These are phyloP conservation scores for Melanotaenia trifasciata DNA, from an alignment of 2,797 vertebrate genomes.

Conservation along the genomic window DNA sequence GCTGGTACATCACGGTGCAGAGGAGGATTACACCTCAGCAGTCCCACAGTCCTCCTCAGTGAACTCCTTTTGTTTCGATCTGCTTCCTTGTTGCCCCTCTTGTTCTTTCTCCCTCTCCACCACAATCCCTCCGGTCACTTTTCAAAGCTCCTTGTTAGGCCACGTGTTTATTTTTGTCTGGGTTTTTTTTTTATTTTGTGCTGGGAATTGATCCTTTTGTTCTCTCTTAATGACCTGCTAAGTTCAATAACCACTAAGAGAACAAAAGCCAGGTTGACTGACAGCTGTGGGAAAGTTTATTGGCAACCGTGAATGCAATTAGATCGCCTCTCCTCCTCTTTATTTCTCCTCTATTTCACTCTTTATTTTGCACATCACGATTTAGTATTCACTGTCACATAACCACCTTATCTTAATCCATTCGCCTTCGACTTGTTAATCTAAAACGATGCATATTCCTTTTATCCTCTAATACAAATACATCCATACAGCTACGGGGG, in stretches of 20 bases:
- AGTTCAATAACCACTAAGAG: conserved; percentile 33
- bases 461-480: conserved; percentile 20
- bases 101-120: background rate
- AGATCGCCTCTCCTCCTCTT: conserved; percentile 10
- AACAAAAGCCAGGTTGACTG: conserved; percentile 43
- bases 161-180: conserved; percentile 4
- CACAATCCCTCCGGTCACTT: conserved; percentile 18
- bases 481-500: conserved; percentile 34
- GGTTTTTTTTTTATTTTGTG: conserved; percentile 1
- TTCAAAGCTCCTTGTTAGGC: conserved; percentile 31
- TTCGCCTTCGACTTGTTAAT: conserved; percentile 27
- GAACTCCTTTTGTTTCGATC: conserved; percentile 30
- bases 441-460: conserved; percentile 15
- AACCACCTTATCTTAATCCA: conserved; percentile 1
- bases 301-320: background rate
- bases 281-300: conserved; percentile 42
- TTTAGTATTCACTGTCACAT: conserved; percentile 6
- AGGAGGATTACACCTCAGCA: conserved; percentile 52
- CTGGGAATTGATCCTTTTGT: conserved; percentile 27
- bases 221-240: conserved; percentile 44
- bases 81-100: conserved; percentile 9
- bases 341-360: background rate
- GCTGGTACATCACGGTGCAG: conserved; percentile 6
- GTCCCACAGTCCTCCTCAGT: conserved; percentile 18
- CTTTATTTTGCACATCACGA: background rate